Evolutionary conservation across 2,113 vertebrate genomes (phyloP), one percentile per base, ranked within the genome.

Genomic region (Danionella cerebrum): DNA sequence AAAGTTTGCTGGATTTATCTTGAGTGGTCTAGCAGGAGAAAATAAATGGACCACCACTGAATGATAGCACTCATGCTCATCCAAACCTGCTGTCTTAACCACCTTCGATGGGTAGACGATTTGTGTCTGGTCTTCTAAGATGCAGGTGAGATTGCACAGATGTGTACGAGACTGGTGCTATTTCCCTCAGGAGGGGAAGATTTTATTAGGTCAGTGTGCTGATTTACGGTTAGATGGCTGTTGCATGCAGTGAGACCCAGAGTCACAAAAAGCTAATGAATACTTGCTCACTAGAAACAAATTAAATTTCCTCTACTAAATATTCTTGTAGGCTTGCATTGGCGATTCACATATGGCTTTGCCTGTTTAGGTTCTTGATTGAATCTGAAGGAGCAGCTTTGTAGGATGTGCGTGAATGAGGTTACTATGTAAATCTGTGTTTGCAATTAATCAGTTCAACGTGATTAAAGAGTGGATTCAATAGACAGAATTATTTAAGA

Each of bases 231-330:
- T 5, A 11, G 6, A 39, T 14, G 64, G 29, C n/a, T 44, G 59
- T 47, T 45, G 69, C 33, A 65, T 29, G 33, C 38, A 48, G 19
- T 9, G 31, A 9, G 27, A 8, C 33, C 39, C 16, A 52, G 31
- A 78, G 67, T 71, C 67, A 39, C 33, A 51, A 21, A 55, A 63
- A 74, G 75, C 53, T 58, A 21, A 78, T 68, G 36, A 55, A 58
- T 39, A 54, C 42, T 55, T 48, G 74, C 65, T 74, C 71, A 72
- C 68, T 67, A 44, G 72, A 38, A 13, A 74, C 68, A 45, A 71
- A 78, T 71, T 44, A 8, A 42, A 73, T 25, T 65, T 55, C 45
- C 7, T 25, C 44, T 39, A 60, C 47, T 39, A 50, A 25, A 50
- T 35, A 41, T 67, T 71, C 21, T 57, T 16, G 14, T 63, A 2